Evolutionary conservation across 2,888 invertebrate species (phyloP), one percentile per base, ranked within the genome.

Genomic region (Ypsolopha scabrella): DNA sequence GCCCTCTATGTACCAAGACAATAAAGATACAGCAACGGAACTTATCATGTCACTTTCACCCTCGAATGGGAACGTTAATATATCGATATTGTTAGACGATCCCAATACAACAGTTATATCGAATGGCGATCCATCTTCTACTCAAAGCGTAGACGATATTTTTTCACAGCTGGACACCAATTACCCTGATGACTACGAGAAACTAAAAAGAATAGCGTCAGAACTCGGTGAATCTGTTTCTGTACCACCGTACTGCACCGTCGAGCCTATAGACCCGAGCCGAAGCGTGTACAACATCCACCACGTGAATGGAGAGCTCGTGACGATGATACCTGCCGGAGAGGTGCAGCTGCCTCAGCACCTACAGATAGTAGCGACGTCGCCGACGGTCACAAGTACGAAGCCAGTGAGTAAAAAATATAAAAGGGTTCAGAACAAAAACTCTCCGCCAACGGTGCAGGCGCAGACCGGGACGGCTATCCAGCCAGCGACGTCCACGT

Each of bases 131-230:
- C 81, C 88, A 10, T 82, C 89, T 38, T 87, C 90, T 11, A 89
- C 90, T 48, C 88, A 86, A 63, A 89, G 89, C 57, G 91, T 93
- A 50, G 93, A 93, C 60, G 93, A 93, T 57, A 67, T 93, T 49
- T 71, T 93, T 7, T 92, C 92, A 3, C 91, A 91, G 58, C 68
- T 92, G 53, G 92, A 92, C 57, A 87, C 90, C 37, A 89, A 89
- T 37, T 91, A 91, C 61, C 92, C 93, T 0, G 94, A 93, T 59
- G 95, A 95, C 67, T 94, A 93, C 65, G 95, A 95, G 68, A 94
- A 94, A 68, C 85, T 95, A 54, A 94, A 94, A 68, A 88, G 93
- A 63, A 94, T 95, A 77, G 93, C 94, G 37, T 92, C 92, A 61
- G 95, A 95, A 68, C 92, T 94, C 35, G 93, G 92, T 0, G 93